Percentiles rank a stretch among this genome's conserved stretches.
Conservation (phyloP, 2,797 vertebrate species). For the Xiphorhynchus erythropygius region DNA sequence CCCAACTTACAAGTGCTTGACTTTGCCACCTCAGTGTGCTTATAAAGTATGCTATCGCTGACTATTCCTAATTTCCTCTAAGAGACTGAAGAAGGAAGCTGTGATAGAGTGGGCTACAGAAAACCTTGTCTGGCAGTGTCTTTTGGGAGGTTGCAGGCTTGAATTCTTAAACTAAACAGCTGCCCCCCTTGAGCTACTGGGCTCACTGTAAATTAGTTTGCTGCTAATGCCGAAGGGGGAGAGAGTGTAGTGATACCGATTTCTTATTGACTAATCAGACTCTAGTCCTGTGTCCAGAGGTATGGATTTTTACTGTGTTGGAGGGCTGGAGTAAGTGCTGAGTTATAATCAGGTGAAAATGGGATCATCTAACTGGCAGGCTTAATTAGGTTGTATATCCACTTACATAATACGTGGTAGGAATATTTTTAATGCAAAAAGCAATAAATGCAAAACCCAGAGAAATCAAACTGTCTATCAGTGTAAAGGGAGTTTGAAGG, state of each 20-base stretch:
- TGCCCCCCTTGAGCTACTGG: fast-evolving
- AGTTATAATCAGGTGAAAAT: slow-evolving; percentile 10
- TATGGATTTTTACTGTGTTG: slow-evolving; percentile 26
- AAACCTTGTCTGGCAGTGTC: fast-evolving
- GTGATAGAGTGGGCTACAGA: background rate
- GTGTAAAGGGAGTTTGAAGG: background rate
- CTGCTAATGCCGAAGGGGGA: background rate
- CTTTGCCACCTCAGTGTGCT: background rate
- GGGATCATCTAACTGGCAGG: background rate
- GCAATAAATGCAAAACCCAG: background rate
- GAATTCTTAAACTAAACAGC: background rate
- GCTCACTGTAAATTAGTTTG: background rate
- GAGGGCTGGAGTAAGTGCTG: background rate
- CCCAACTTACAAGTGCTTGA: background rate
- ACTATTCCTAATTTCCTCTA: background rate
- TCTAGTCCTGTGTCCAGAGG: background rate
- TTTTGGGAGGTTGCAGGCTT: background rate
- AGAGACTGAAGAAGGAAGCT: background rate
- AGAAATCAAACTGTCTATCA: background rate
- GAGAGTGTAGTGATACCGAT: background rate
- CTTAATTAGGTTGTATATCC: slow-evolving; percentile 4
- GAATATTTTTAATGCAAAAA: slow-evolving; percentile 13
- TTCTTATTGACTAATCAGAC: slow-evolving; percentile 20
- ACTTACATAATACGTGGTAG: background rate
- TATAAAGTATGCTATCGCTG: background rate